phyloP scores from a whole-genome alignment of 2,888 invertebrate species.

The Panopea generosa region DNA sequence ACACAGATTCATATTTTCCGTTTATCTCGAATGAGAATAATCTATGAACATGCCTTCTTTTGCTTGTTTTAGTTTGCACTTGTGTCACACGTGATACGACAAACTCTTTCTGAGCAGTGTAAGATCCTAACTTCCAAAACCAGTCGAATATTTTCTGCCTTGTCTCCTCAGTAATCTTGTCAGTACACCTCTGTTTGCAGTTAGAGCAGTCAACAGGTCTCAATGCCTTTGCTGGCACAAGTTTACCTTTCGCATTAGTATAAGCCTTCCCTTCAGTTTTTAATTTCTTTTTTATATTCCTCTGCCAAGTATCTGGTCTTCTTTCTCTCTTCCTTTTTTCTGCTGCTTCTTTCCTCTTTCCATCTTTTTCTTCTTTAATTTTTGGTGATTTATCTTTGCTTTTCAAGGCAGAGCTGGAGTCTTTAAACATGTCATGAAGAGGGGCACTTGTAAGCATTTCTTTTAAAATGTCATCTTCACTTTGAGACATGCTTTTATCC shows the following conservation, averaged over 20 bases:
- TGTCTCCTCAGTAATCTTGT: constrained; percentile 54
- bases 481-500: constrained; percentile 41
- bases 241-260: constrained; percentile 42
- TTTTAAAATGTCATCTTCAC: constrained; percentile 54
- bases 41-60: constrained; percentile 51
- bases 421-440: constrained; percentile 42
- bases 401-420: constrained; percentile 7
- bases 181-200: constrained; percentile 55
- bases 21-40: constrained; percentile 61
- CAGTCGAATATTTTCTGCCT: constrained; percentile 55
- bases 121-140: constrained; percentile 59
- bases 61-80: constrained; percentile 45
- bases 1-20: constrained; percentile 57
- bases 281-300: constrained; percentile 54
- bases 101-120: constrained; percentile 59
- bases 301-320: constrained; percentile 52
- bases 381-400: constrained; percentile 33
- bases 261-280: constrained; percentile 58
- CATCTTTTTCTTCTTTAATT: constrained; percentile 13
- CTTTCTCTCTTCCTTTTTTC: constrained; percentile 47
- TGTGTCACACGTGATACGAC: constrained; percentile 55
- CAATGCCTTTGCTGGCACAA: constrained; percentile 42
- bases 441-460: constrained; percentile 50
- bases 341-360: constrained; percentile 23
- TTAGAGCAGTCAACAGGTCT: constrained; percentile 50